Percentiles rank a stretch among this genome's conserved stretches.
phyloP scores from a whole-genome alignment of 2,113 vertebrate genomes.

The Elephas maximus region DNA sequence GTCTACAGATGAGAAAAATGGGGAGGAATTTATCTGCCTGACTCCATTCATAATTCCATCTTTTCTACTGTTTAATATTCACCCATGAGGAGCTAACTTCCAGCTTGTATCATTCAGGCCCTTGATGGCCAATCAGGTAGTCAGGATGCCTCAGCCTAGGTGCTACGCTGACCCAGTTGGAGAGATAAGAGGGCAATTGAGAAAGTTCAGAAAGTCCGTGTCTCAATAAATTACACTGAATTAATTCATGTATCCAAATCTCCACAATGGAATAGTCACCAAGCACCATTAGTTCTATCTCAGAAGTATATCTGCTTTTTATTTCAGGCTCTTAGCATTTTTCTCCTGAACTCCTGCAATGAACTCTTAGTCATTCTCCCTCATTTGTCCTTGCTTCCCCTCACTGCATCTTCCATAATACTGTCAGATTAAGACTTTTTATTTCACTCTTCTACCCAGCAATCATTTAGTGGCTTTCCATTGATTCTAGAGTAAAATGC shows the following conservation, averaged over 20 bases:
- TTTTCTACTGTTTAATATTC: neutral
- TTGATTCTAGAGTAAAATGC: neutral
- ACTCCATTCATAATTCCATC: neutral
- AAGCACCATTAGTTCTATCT: neutral
- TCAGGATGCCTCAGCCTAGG: neutral
- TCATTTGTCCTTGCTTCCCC: neutral
- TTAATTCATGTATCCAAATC: neutral
- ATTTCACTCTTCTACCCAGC: neutral
- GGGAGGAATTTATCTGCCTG: neutral
- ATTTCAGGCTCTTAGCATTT: neutral
- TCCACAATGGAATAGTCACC: neutral
- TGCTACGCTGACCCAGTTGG: neutral
- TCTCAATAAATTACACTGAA: neutral
- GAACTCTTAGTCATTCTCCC: neutral
- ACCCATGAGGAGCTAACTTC: neutral
- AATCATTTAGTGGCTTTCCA: neutral
- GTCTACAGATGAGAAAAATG: neutral
- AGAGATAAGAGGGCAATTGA: neutral
- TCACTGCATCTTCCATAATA: neutral
- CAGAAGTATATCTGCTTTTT: neutral
- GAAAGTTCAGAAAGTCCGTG: neutral
- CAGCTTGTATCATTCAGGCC: neutral
- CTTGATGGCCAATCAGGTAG: neutral
- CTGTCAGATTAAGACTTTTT: neutral
- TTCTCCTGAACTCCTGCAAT: neutral